These are phyloP conservation scores for Chaitophorus viminalis DNA, from an alignment of 2,888 invertebrate genomes.

Conservation along the genomic window DNA sequence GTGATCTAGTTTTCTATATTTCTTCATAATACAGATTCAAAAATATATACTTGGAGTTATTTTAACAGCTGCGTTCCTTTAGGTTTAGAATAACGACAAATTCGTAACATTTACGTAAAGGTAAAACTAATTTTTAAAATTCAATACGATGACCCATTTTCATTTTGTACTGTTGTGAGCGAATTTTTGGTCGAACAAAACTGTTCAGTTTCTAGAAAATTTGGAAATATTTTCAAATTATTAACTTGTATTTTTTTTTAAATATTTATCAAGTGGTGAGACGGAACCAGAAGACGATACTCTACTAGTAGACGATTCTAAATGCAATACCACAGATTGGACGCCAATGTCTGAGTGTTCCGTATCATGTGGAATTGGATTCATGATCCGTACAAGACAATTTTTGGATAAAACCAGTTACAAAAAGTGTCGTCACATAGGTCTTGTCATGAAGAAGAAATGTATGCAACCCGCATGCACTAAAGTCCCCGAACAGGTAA, in stretches of 20 bases:
- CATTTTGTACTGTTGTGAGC: too few species aligned
- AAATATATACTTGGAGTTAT: too few species aligned
- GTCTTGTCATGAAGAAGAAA: slow-evolving; percentile 81
- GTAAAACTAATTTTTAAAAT: too few species aligned
- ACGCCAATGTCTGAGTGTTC: slow-evolving; percentile 87
- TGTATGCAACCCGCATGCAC: slow-evolving; percentile 79
- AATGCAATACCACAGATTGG: slow-evolving; percentile 80
- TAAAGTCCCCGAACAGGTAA: slow-evolving; percentile 57
- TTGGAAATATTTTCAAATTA: background rate
- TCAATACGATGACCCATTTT: too few species aligned
- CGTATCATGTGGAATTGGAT: slow-evolving; percentile 83
- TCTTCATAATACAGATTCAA: too few species aligned
- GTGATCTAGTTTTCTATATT: too few species aligned
- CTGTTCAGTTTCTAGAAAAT: background rate
- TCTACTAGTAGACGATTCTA: slow-evolving; percentile 67
- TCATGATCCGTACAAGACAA: slow-evolving; percentile 78
- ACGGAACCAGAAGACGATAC: slow-evolving; percentile 66
- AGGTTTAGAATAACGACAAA: too few species aligned
- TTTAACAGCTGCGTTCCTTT: too few species aligned
- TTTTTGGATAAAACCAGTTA: slow-evolving; percentile 80
- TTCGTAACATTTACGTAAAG: too few species aligned
- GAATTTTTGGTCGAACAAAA: background rate
- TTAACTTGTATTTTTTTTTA: background rate
- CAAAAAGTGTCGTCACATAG: slow-evolving; percentile 83
- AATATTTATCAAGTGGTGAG: slow-evolving; percentile 65